These are phyloP conservation scores for Eilema griseolum DNA, from an alignment of 2,888 invertebrate genomes.

Conservation along the genomic window DNA sequence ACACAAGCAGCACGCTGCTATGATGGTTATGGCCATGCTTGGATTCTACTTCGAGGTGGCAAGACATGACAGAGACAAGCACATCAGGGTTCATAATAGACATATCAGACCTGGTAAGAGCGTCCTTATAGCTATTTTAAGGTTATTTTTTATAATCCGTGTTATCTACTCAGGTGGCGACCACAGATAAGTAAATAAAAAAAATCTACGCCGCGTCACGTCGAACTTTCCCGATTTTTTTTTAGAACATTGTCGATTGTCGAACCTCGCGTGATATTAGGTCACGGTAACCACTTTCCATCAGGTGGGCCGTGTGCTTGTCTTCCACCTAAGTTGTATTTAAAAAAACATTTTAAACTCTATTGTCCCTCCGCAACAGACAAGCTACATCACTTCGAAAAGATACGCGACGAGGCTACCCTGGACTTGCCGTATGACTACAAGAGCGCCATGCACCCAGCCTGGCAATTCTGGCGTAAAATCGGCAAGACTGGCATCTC, in stretches of 20 bases:
- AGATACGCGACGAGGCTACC: slow-evolving; percentile 71
- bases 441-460: slow-evolving; percentile 75
- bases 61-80: slow-evolving; percentile 73
- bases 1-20: slow-evolving; percentile 76
- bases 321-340: no score
- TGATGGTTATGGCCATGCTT: slow-evolving; percentile 82
- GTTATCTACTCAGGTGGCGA: no score
- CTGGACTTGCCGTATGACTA: slow-evolving; percentile 73
- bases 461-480: slow-evolving; percentile 80
- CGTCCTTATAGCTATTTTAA: not conserved
- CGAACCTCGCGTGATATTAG: no score
- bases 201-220: no score
- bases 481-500: slow-evolving; percentile 74
- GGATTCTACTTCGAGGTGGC: slow-evolving; percentile 82
- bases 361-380: slow-evolving; percentile 55
- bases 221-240: no score
- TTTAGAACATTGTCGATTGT: no score
- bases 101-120: slow-evolving; percentile 72
- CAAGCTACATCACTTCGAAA: slow-evolving; percentile 81
- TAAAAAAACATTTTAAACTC: not conserved
- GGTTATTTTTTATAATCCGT: no score
- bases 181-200: no score
- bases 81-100: slow-evolving; percentile 71
- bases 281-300: no score
- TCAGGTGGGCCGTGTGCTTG: no score